Base-by-base conservation (phyloP, 2,888 invertebrate species). In the Chirona hameri region DNA sequence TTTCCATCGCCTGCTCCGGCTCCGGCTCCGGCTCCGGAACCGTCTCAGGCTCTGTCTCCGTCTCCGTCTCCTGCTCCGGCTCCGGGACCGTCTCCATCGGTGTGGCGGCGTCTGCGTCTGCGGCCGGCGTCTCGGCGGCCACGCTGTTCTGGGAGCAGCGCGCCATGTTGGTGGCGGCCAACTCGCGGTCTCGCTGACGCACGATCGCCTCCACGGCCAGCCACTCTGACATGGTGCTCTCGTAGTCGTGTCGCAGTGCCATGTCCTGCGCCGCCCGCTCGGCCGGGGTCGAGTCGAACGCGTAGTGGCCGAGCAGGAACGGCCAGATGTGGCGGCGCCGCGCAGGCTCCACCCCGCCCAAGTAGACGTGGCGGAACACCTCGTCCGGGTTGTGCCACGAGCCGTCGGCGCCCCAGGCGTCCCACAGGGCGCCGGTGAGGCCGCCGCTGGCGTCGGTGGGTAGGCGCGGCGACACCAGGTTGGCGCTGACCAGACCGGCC, bases 201-300 rank as follows among this genome's bases (percentile, higher is more conserved):
- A 97, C 95, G 84, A 97, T 96, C 0, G 96, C 96, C 87, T 98
- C 98, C 0, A 97, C 95, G 0, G 96, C 96, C 84, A 96, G 88
- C 98, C 98, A 98, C 88, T 97, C 97, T 0, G 96, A 95, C 94
- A 97, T 95, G 0, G 94, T 94, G 12, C 93, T 93, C 88, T 97
- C 96, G 86, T 96, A 97, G 84, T 92, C 91, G 79, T 93, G 92
- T 83, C 92, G 92, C 76, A 83, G 84, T 81, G 83, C 79, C 84
- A 90, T 90, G 86, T 93, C 93, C 84, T 93, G 91, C 85, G 92
- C 92, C 12, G 88, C 87, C 21, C 94, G 89, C 85, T 94, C 92
- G 84, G 92, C 91, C 0, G 88, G 86, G 27, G 92, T 92, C 86
- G 93, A 93, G 27, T 93, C 93, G 87, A 94, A 95, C 89, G 92